phyloP scores from a whole-genome alignment of 2,113 vertebrate species.

The Hydrochoerus hydrochaeris region DNA sequence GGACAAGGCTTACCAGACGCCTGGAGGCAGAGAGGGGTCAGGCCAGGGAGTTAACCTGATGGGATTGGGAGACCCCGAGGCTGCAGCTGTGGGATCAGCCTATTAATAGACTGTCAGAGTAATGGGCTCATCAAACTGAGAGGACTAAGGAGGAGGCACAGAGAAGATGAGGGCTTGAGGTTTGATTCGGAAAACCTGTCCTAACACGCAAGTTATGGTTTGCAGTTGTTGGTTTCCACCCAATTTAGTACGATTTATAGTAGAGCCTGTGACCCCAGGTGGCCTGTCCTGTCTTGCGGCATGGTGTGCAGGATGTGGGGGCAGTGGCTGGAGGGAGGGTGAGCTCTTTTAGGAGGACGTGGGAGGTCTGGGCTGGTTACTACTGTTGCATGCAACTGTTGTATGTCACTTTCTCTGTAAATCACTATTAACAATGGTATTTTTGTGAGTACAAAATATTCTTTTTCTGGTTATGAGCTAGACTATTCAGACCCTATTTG shows the following conservation, averaged over 20 bases:
- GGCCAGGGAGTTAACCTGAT: background rate
- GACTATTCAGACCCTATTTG: conserved; percentile 10
- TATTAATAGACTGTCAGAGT: too few relatives aligned
- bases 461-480: background rate
- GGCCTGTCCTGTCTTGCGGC: background rate
- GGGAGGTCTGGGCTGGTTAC: background rate
- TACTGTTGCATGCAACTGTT: too few relatives aligned
- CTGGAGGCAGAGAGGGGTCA: background rate
- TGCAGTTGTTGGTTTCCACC: background rate
- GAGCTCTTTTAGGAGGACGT: background rate
- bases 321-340: background rate
- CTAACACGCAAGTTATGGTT: background rate
- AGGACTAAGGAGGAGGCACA: background rate
- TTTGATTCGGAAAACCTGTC: background rate
- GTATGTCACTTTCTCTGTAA: background rate
- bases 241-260: background rate
- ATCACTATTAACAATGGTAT: background rate
- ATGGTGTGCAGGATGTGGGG: background rate
- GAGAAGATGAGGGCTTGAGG: background rate
- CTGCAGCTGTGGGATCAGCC: background rate
- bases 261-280: background rate
- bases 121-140: background rate
- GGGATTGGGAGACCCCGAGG: background rate
- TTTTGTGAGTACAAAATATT: background rate
- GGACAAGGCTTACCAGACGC: background rate